phyloP scores from a whole-genome alignment of 2,113 vertebrate genomes.

The Esox niger region DNA sequence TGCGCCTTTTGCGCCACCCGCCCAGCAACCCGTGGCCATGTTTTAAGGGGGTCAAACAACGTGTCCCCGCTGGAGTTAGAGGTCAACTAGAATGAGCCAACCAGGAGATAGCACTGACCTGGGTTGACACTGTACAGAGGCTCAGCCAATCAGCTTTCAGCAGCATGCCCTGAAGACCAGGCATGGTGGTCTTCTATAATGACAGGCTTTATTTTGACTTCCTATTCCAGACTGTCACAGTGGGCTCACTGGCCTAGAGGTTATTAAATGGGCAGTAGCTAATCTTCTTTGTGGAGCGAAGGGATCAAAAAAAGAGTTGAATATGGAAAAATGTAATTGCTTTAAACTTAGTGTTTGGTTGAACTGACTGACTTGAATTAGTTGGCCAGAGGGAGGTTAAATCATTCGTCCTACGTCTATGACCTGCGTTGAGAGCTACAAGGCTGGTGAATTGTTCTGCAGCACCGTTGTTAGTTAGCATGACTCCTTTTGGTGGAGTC shows the following conservation, averaged over 20 bases:
- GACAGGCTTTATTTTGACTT: background rate
- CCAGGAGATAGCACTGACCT: background rate
- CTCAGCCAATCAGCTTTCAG: background rate
- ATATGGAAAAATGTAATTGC: no score
- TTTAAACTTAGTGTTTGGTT: no score
- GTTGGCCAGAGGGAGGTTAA: no score
- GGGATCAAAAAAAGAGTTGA: no score
- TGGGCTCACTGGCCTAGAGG: background rate
- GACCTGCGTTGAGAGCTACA: no score
- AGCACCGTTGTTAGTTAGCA: no score
- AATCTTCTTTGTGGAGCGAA: no score
- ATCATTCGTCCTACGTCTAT: no score
- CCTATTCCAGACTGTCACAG: background rate
- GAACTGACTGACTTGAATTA: no score
- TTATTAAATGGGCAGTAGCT: no score
- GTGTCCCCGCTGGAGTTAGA: background rate
- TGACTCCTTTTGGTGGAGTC: background rate
- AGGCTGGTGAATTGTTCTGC: no score
- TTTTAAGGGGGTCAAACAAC: background rate
- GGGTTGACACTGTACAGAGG: background rate
- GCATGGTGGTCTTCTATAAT: background rate
- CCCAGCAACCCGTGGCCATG: background rate
- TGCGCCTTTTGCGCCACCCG: background rate
- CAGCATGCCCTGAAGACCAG: background rate
- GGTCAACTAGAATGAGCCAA: background rate